These are phyloP conservation scores for Thoracochromis brauschi DNA, from an alignment of 2,113 vertebrate genomes.

Conservation along the genomic window DNA sequence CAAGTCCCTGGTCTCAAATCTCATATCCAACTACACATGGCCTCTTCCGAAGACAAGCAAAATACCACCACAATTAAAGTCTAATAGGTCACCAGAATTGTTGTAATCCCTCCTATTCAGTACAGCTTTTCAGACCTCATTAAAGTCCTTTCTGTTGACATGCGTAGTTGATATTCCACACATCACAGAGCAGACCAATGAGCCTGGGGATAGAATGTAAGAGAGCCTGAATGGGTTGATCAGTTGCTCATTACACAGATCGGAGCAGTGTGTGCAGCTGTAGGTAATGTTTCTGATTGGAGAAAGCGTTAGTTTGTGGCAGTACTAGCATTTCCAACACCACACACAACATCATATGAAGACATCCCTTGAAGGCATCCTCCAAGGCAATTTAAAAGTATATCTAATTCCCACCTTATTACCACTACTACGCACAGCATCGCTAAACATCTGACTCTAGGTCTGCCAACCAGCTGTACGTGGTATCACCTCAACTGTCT, in stretches of 20 bases:
- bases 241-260: constrained; percentile 13
- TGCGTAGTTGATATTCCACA: constrained; percentile 10
- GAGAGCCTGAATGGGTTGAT: constrained; percentile 6
- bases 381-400: constrained; percentile 10
- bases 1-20: background rate
- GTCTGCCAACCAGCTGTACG: background rate
- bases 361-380: constrained; percentile 13
- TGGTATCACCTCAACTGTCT: background rate
- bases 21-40: background rate
- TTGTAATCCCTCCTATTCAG: background rate
- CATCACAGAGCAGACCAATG: background rate
- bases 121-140: constrained; percentile 3
- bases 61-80: background rate
- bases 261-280: background rate
- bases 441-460: background rate
- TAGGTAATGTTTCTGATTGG: background rate
- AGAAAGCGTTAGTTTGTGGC: background rate
- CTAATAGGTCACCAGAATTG: background rate
- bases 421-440: constrained; percentile 1
- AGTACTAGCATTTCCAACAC: background rate
- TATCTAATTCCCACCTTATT: constrained; percentile 23
- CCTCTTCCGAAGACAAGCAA: background rate
- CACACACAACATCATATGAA: background rate
- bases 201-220: background rate
- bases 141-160: constrained; percentile 31